Evolutionary conservation across 2,888 invertebrate species (phyloP).

Genomic region (Ichneumoninae sp.): DNA sequence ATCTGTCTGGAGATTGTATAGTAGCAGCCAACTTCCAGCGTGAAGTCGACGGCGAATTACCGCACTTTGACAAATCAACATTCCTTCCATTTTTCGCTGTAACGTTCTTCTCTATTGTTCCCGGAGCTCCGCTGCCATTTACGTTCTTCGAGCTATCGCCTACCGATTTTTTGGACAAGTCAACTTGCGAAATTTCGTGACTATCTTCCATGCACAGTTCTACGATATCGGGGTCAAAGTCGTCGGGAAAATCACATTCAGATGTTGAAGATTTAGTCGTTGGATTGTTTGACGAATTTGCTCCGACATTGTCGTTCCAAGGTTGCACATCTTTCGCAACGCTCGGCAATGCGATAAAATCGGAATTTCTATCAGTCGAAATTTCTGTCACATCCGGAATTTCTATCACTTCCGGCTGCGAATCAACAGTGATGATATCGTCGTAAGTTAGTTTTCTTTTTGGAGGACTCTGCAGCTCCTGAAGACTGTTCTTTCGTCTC

Average conservation of each 20-base stretch:
- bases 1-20: conserved; percentile 11
- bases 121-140: background rate
- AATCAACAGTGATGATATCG: background rate
- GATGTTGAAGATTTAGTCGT: background rate
- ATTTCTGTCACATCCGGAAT: background rate
- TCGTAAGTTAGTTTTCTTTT: background rate
- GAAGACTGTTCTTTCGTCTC: background rate
- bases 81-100: background rate
- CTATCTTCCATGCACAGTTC: background rate
- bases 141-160: background rate
- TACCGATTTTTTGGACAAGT: background rate
- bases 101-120: background rate
- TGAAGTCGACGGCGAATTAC: background rate
- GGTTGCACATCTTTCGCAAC: too few relatives aligned
- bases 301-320: too few relatives aligned
- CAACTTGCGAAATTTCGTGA: background rate
- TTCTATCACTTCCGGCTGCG: background rate
- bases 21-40: conserved; percentile 4
- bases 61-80: background rate
- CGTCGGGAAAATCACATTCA: background rate
- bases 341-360: background rate
- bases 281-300: background rate
- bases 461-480: background rate
- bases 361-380: too few relatives aligned
- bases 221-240: background rate